phyloP scores from a whole-genome alignment of 2,888 invertebrate species.

The Boloria euphrosyne region DNA sequence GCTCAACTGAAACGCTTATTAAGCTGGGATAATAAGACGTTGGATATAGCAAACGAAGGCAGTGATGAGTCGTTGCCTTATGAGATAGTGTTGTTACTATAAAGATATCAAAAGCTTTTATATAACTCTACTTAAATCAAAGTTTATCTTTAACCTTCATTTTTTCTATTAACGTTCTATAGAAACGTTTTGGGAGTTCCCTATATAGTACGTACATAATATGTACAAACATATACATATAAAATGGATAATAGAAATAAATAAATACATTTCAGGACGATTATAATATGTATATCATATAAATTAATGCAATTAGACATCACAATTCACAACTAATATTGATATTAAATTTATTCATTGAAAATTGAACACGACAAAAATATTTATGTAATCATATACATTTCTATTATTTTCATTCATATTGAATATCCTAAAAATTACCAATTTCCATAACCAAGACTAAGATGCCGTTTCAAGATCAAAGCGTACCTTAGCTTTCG shows the following conservation, averaged over 20 bases:
- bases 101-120: background rate
- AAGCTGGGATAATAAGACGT: constrained; percentile 37
- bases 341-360: no score
- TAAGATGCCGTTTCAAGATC: constrained; percentile 29
- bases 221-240: no score
- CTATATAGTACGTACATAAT: no score
- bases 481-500: constrained; percentile 42
- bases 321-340: no score
- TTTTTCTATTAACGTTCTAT: background rate
- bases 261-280: no score
- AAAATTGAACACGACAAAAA: no score
- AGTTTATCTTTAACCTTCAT: no score
- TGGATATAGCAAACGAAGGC: constrained; percentile 36
- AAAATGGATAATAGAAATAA: no score
- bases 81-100: constrained; percentile 28
- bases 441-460: constrained; percentile 24
- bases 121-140: background rate
- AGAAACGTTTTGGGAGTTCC: background rate
- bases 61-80: constrained; percentile 37
- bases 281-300: no score
- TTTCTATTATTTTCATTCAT: background rate
- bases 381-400: background rate
- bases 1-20: constrained; percentile 39
- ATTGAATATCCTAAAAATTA: constrained; percentile 1
- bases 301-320: no score